Evolutionary conservation across 1,140 invertebrate genomes (phyloP).

Genomic region (Pseudomyrmex gracilis): DNA sequence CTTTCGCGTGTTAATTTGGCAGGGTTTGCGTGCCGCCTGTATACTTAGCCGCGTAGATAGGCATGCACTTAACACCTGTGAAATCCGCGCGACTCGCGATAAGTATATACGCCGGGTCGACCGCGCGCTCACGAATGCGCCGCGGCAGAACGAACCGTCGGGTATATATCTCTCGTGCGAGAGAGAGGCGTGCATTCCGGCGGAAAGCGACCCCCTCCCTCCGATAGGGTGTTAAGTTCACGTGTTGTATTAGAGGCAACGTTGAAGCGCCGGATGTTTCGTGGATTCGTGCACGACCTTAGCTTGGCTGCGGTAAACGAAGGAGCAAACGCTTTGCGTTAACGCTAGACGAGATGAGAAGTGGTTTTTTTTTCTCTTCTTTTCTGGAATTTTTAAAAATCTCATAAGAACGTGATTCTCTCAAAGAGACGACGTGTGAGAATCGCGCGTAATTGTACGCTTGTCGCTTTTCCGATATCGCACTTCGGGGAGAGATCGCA

Average conservation of each 20-base stretch:
- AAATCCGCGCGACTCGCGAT: conserved; percentile 56
- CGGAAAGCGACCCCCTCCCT: conserved; percentile 28
- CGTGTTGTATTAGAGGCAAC: conserved; percentile 2
- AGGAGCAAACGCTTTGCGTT: conserved; percentile 21
- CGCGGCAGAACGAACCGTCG: not conserved
- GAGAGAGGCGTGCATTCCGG: conserved; percentile 33
- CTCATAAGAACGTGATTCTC: not conserved
- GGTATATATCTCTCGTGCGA: conserved; percentile 6
- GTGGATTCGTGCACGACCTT: conserved; percentile 24
- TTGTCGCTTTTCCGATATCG: not conserved
- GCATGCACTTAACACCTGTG: conserved; percentile 64
- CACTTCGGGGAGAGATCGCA: too few species aligned
- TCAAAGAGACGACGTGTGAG: not conserved
- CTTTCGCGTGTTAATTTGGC: conserved; percentile 63
- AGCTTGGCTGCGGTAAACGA: not conserved
- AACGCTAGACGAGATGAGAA: conserved; percentile 8
- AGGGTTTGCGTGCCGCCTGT: conserved; percentile 53
- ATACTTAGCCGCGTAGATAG: conserved; percentile 61
- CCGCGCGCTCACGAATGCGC: conserved; percentile 16
- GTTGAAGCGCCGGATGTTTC: conserved; percentile 54
- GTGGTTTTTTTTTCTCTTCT: not conserved
- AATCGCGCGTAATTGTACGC: too few species aligned
- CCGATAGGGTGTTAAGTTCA: conserved; percentile 51
- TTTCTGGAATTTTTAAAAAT: not conserved
- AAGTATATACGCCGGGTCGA: conserved; percentile 48